Evolutionary conservation across 2,113 vertebrate genomes (phyloP).

Genomic region (Oncorhynchus keta): DNA sequence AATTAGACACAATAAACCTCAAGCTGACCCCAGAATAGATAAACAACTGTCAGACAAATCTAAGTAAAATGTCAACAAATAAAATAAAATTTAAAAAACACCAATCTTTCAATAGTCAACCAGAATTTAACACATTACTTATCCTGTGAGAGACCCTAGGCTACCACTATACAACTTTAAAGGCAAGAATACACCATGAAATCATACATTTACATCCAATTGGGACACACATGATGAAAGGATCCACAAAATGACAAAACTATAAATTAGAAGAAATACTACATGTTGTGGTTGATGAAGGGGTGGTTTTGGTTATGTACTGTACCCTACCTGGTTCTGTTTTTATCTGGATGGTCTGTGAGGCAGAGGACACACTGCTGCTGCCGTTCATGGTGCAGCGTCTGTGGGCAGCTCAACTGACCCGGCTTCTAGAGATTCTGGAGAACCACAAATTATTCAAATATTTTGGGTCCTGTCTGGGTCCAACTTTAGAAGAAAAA

Average conservation of each 20-base stretch:
- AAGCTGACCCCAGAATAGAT: background rate
- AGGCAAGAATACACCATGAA: background rate
- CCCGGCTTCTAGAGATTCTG: conserved; percentile 32
- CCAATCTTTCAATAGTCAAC: background rate
- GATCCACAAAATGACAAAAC: too few relatives aligned
- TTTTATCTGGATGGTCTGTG: conserved; percentile 28
- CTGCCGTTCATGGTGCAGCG: conserved; percentile 75
- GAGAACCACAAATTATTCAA: background rate
- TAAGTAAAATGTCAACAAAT: too few relatives aligned
- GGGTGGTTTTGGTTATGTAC: background rate
- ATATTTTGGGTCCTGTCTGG: too few relatives aligned
- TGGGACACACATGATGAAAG: background rate
- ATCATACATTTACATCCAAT: background rate
- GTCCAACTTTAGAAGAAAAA: too few relatives aligned
- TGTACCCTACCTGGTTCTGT: conserved; percentile 32
- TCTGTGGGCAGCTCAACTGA: conserved; percentile 31
- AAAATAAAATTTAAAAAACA: too few relatives aligned
- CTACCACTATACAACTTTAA: too few relatives aligned
- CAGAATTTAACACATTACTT: background rate
- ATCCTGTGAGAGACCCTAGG: too few relatives aligned
- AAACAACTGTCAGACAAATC: background rate
- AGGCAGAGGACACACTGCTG: conserved; percentile 53
- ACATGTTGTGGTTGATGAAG: background rate
- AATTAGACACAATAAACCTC: background rate
- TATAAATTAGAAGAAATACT: too few relatives aligned